A percentile compares a stretch with the other conserved stretches of the same genome.
Evolutionary conservation across 2,797 vertebrate genomes (phyloP).

Genomic region (Periparus ater): DNA sequence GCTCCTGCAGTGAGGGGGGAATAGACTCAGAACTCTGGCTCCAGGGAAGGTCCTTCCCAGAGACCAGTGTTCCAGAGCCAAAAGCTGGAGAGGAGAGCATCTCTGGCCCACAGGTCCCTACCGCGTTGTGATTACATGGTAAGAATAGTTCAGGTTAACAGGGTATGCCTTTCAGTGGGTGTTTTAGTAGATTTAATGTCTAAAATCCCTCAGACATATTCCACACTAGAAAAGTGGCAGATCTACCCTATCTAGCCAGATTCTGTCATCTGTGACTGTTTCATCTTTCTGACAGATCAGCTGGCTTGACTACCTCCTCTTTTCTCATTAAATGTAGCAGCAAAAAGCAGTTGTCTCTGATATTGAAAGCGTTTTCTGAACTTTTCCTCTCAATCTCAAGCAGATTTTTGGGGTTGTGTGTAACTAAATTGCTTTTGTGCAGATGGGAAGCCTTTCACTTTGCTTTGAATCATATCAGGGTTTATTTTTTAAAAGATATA

Average conservation of each 20-base stretch:
- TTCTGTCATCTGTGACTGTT: neutral
- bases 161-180: neutral
- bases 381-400: neutral
- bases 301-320: neutral
- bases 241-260: neutral
- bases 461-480: neutral
- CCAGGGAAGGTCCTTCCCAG: neutral
- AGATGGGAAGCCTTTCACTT: neutral
- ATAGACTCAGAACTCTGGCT: neutral
- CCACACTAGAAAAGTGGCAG: neutral
- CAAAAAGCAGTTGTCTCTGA: neutral
- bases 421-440: neutral
- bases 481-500: neutral
- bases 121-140: neutral
- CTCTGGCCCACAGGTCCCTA: neutral
- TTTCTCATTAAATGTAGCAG: neutral
- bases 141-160: neutral
- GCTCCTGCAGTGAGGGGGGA: accelerated
- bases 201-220: neutral
- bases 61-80: neutral
- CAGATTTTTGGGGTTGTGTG: neutral
- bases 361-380: neutral
- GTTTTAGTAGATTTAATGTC: neutral
- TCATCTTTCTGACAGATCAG: neutral
- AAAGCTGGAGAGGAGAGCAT: neutral